Base-by-base conservation (phyloP, 1,140 invertebrate species). In the Philotrypesis tridentata region DNA sequence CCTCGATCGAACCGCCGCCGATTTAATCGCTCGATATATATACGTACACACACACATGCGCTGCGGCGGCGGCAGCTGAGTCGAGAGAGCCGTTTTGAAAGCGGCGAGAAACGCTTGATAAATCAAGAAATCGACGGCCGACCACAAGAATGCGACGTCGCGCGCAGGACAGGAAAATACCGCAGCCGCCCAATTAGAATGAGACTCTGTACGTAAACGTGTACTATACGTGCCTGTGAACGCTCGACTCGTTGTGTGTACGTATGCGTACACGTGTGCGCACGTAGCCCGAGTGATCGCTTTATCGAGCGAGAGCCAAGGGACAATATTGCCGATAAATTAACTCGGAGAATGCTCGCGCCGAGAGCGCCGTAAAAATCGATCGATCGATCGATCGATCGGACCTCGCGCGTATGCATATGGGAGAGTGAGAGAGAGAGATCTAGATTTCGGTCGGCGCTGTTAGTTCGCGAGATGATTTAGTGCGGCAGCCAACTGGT, bases 301-400 rank as follows among this genome's bases (percentile, higher is more conserved):
- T 63, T 63, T 33, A 74, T 72, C 23, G 40, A 48, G 12, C 17
- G 33, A 31, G 33, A 31, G 48, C 21, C 72, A 29, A 21, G 48
- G 43, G 72, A 74, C 72, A 74, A 74, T 74, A 74, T 74, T 25
- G 27, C 43, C 72, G 25, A 74, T 74, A 74, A 74, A 74, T 74
- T 60, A 27, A 73, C 40, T 17, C 12, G 4, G 2, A 14, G 14
- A 55, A 17, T 55, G 48, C 40, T 3, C 48, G 4, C 12, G 40
- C 21, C 17, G 21, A n/a, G 33, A 3, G 0, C 27, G 12, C 23
- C n/a, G 29, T 43, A 31, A 68, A 33, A 21, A 31, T 68, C 17
- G 14, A 68, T 33, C 17, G 2, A 17, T 17, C 6, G 9, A 31
- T 6, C 48, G 17, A 55, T 6, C 14, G 12, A 48, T 21, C 12